Conservation (phyloP, 2,113 vertebrate genomes). For the Chlorodrepanis virens region DNA sequence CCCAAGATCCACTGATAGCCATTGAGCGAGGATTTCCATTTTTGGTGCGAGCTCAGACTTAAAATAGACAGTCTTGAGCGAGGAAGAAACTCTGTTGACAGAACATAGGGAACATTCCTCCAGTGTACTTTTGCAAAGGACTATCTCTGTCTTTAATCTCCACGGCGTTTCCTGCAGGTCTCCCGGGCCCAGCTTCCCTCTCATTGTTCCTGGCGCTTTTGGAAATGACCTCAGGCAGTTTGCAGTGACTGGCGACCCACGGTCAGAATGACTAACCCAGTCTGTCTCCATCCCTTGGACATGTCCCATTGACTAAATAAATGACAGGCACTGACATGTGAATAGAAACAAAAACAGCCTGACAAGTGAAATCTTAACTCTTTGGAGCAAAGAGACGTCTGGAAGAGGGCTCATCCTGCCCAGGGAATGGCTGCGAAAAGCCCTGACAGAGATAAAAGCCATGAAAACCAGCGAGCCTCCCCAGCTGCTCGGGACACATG, state of each 20-base stretch:
- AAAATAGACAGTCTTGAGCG: slow-evolving; percentile 64
- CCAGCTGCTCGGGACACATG: background rate
- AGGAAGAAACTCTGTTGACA: slow-evolving; percentile 66
- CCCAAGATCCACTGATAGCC: slow-evolving; percentile 31
- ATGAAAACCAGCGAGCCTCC: background rate
- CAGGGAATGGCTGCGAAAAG: background rate
- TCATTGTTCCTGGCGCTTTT: slow-evolving; percentile 62
- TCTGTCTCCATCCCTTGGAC: slow-evolving; percentile 69
- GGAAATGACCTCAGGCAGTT: slow-evolving; percentile 70
- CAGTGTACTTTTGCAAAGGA: slow-evolving; percentile 54
- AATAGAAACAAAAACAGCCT: slow-evolving; percentile 63
- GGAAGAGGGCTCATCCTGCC: background rate
- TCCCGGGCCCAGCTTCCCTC: slow-evolving; percentile 53
- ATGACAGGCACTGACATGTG: slow-evolving; percentile 59
- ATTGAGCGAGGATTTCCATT: slow-evolving; percentile 57
- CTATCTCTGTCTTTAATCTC: slow-evolving; percentile 72
- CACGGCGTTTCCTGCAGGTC: slow-evolving; percentile 63
- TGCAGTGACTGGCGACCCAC: slow-evolving; percentile 60
- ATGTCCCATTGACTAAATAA: slow-evolving; percentile 63
- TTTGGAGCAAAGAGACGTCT: background rate
- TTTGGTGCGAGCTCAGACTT: slow-evolving; percentile 52
- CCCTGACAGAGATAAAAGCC: rapidly evolving
- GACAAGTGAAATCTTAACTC: slow-evolving; percentile 47
- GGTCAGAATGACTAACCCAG: slow-evolving; percentile 69
- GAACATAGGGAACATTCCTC: slow-evolving; percentile 60